These are phyloP conservation scores for Eulemur rubriventer DNA, from an alignment of 2,797 vertebrate genomes.

Conservation along the genomic window DNA sequence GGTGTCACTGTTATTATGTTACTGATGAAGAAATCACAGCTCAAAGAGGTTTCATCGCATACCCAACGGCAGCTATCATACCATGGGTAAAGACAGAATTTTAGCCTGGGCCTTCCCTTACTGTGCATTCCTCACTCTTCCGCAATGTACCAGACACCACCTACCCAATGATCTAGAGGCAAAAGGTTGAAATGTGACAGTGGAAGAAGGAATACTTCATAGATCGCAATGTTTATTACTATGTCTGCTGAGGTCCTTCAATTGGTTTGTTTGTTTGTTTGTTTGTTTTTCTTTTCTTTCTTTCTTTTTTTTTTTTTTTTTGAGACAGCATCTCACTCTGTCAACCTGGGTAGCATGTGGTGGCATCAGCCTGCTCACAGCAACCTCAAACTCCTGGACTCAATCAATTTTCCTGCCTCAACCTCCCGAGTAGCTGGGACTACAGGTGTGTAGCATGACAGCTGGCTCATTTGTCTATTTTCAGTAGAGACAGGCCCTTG, in stretches of 20 bases:
- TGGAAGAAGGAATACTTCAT: not conserved
- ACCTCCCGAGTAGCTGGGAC: too few relatives aligned
- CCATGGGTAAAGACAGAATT: not conserved
- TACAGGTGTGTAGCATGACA: too few relatives aligned
- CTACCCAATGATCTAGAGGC: not conserved
- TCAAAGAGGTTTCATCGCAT: not conserved
- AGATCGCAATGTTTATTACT: not conserved
- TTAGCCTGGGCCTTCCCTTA: not conserved
- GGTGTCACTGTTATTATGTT: not conserved
- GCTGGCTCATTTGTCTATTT: too few relatives aligned
- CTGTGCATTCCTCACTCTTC: not conserved
- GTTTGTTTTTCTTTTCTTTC: too few relatives aligned
- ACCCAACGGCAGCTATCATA: not conserved
- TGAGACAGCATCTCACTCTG: too few relatives aligned
- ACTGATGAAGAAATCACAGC: not conserved
- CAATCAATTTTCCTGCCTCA: too few relatives aligned
- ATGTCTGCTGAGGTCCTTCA: not conserved
- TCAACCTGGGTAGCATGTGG: too few relatives aligned
- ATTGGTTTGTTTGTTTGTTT: not conserved
- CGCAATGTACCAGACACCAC: not conserved
- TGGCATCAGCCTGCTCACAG: too few relatives aligned
- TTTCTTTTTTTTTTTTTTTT: too few relatives aligned
- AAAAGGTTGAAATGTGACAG: not conserved
- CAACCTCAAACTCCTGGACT: too few relatives aligned
- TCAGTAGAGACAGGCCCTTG: too few relatives aligned